Evolutionary conservation across 2,113 vertebrate genomes (phyloP).

Genomic region (Erythrolamprus reginae): DNA sequence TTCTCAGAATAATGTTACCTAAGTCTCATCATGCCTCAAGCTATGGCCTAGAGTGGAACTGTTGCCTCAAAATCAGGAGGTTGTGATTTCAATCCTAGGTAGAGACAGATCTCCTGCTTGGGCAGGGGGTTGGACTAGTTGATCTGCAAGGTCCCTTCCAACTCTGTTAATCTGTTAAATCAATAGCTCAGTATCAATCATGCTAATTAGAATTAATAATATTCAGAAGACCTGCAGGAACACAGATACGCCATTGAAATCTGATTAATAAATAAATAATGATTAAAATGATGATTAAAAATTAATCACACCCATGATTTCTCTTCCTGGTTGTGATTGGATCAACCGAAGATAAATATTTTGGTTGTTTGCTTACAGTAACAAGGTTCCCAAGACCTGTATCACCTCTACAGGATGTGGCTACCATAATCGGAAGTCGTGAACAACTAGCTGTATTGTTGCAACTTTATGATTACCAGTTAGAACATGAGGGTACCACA

Average conservation of each 20-base stretch:
- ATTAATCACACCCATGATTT: neutral
- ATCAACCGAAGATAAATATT: neutral
- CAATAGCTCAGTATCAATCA: neutral
- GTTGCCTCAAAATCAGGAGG: too few relatives aligned
- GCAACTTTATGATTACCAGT: constrained; percentile 90
- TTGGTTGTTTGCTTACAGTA: constrained; percentile 68
- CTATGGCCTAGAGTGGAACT: too few relatives aligned
- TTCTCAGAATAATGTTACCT: neutral
- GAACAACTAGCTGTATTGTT: constrained; percentile 85
- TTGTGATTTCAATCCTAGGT: too few relatives aligned
- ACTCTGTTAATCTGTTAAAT: too few relatives aligned
- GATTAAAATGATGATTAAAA: neutral
- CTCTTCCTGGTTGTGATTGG: neutral
- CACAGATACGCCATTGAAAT: neutral
- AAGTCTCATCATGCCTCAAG: neutral
- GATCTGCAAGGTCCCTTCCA: too few relatives aligned
- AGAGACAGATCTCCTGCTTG: too few relatives aligned
- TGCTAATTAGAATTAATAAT: neutral
- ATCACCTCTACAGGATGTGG: constrained; percentile 92
- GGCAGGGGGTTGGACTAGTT: too few relatives aligned
- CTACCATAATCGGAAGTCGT: constrained; percentile 89
- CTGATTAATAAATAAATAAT: too few relatives aligned
- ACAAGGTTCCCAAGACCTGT: constrained; percentile 91
- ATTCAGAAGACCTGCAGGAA: neutral
- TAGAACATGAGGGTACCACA: constrained; percentile 93